Conservation (phyloP, 2,797 vertebrate species). For the Bovichtus diacanthus region DNA sequence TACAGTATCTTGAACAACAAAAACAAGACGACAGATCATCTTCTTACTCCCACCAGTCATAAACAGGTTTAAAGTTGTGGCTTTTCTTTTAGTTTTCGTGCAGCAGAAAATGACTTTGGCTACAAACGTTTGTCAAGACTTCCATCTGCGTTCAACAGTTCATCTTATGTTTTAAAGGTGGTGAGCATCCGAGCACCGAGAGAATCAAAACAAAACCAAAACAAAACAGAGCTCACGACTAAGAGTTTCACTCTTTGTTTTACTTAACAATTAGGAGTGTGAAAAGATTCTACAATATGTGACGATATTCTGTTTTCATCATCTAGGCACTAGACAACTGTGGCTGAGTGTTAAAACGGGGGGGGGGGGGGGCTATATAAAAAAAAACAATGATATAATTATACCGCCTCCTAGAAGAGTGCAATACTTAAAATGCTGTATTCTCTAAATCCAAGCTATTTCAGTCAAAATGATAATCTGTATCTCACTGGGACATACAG, state of each 20-base stretch:
- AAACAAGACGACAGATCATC: too few species aligned
- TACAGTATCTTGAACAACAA: too few species aligned
- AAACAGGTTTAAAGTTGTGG: too few species aligned
- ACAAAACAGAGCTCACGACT: background rate
- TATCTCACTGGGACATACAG: too few species aligned
- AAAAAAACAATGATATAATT: too few species aligned
- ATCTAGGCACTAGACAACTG: background rate
- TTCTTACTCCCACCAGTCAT: too few species aligned
- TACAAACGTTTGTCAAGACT: background rate
- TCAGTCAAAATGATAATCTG: background rate
- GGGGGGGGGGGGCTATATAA: too few species aligned
- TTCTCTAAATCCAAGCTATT: background rate
- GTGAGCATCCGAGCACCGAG: background rate
- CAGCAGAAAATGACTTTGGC: too few species aligned
- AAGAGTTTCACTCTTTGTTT: background rate
- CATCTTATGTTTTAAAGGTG: background rate
- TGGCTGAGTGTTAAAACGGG: background rate
- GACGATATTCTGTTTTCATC: background rate
- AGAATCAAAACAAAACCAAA: background rate
- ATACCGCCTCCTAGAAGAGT: background rate
- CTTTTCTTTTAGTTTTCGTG: too few species aligned
- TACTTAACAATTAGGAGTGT: slow-evolving; percentile 8
- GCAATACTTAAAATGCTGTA: background rate
- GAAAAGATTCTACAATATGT: slow-evolving; percentile 6
- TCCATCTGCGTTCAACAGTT: background rate